Conservation (phyloP, 2,888 invertebrate species). For the Choreutis nemorana region DNA sequence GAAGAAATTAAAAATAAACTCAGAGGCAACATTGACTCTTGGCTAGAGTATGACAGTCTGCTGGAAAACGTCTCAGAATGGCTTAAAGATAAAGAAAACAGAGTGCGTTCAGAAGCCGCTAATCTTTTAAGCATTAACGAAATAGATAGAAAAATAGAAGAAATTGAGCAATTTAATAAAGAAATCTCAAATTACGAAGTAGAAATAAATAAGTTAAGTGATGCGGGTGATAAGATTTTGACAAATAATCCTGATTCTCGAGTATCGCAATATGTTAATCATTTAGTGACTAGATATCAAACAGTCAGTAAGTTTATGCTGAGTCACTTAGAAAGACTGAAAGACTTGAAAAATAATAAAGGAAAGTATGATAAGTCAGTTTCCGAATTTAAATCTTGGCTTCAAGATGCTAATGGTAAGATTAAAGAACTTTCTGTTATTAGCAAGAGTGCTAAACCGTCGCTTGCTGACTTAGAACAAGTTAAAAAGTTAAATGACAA, state of each 20-base stretch:
- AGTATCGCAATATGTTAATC: conserved; percentile 80
- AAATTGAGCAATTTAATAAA: conserved; percentile 69
- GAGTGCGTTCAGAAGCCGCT: conserved; percentile 76
- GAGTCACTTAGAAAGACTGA: conserved; percentile 75
- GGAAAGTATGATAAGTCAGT: conserved; percentile 72
- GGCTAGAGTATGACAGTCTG: conserved; percentile 81
- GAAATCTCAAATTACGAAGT: conserved; percentile 71
- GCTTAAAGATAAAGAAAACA: conserved; percentile 82
- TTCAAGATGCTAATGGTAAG: conserved; percentile 76
- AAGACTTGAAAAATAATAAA: conserved; percentile 75
- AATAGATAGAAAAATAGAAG: conserved; percentile 73
- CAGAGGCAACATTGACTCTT: conserved; percentile 75
- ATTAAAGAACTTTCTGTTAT: conserved; percentile 76
- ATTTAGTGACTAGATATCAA: conserved; percentile 79
- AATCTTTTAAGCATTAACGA: conserved; percentile 73
- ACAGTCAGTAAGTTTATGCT: conserved; percentile 75
- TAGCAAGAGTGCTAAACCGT: conserved; percentile 79
- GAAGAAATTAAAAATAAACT: conserved; percentile 73
- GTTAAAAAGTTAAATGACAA: conserved; percentile 76
- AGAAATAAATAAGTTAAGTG: conserved; percentile 72
- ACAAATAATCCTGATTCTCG: conserved; percentile 84
- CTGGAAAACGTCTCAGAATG: conserved; percentile 79
- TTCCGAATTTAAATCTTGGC: conserved; percentile 79
- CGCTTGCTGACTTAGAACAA: conserved; percentile 78
- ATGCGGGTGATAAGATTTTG: conserved; percentile 75